Conservation (phyloP, 2,888 invertebrate species). For the Metacarcinus magister region DNA sequence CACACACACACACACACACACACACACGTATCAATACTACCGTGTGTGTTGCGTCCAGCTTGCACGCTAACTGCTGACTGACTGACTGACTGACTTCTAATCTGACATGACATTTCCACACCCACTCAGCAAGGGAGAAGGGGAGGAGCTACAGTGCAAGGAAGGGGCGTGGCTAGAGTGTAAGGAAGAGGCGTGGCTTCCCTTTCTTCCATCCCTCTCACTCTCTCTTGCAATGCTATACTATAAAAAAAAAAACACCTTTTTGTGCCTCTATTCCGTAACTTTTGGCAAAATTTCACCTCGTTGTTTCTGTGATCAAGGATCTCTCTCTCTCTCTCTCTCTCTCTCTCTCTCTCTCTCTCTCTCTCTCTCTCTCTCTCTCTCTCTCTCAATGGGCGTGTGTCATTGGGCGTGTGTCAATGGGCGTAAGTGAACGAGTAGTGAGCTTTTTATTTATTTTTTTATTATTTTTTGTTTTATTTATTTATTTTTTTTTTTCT, state of each 20-base stretch:
- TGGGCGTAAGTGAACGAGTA: not conserved
- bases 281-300: not conserved
- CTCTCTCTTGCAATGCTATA: not conserved
- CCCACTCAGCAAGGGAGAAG: not conserved
- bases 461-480: too few species aligned
- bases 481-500: too few species aligned
- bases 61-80: not conserved
- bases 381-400: not conserved
- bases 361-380: not conserved
- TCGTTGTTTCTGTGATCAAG: too few species aligned
- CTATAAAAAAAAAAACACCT: not conserved
- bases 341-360: not conserved
- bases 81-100: not conserved
- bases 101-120: not conserved
- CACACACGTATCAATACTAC: too few species aligned
- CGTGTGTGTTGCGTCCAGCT: too few species aligned
- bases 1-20: too few species aligned
- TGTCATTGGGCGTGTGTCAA: not conserved
- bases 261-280: not conserved
- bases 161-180: too few species aligned
- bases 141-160: too few species aligned
- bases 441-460: not conserved
- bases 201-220: too few species aligned
- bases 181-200: not conserved
- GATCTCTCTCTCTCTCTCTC: constrained; percentile 20